These are phyloP conservation scores for Nothoprocta perdicaria DNA, from an alignment of 2,113 vertebrate genomes.

Conservation along the genomic window DNA sequence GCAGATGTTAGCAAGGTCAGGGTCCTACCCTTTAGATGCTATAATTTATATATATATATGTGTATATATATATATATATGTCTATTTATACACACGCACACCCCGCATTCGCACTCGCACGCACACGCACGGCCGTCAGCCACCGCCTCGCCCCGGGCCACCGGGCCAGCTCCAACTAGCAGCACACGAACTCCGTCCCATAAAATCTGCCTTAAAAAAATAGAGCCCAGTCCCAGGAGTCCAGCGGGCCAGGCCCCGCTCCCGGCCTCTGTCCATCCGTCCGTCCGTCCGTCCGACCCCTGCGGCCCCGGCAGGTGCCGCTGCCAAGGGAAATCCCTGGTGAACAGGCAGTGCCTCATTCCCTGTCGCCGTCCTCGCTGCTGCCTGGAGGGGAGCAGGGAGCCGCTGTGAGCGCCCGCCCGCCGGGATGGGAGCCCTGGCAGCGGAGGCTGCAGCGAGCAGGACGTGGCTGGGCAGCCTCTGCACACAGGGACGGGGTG, in stretches of 20 bases:
- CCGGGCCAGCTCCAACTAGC: conserved; percentile 8
- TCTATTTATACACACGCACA: conserved; percentile 16
- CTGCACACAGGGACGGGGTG: no score
- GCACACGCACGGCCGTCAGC: neutral
- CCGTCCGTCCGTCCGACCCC: neutral
- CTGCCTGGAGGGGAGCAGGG: conserved; percentile 71
- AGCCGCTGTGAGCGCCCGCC: fast-evolving
- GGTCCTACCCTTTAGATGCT: conserved; percentile 67
- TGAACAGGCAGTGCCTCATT: conserved; percentile 51
- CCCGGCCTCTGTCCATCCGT: neutral
- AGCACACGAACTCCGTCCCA: conserved; percentile 13
- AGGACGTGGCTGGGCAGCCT: no score
- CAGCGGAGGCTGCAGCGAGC: no score
- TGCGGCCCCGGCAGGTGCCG: neutral
- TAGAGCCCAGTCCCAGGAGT: neutral
- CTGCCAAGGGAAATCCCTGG: neutral
- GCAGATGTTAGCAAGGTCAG: conserved; percentile 68
- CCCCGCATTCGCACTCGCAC: neutral
- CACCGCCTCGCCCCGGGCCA: conserved; percentile 33
- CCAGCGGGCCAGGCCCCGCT: neutral
- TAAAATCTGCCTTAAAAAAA: conserved; percentile 45
- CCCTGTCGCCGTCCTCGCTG: conserved; percentile 83
- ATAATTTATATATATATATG: conserved; percentile 54
- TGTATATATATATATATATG: conserved; percentile 16
- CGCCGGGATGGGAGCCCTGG: no score